Conservation (phyloP, 2,113 vertebrate species). For the Mionectes macconnelli region DNA sequence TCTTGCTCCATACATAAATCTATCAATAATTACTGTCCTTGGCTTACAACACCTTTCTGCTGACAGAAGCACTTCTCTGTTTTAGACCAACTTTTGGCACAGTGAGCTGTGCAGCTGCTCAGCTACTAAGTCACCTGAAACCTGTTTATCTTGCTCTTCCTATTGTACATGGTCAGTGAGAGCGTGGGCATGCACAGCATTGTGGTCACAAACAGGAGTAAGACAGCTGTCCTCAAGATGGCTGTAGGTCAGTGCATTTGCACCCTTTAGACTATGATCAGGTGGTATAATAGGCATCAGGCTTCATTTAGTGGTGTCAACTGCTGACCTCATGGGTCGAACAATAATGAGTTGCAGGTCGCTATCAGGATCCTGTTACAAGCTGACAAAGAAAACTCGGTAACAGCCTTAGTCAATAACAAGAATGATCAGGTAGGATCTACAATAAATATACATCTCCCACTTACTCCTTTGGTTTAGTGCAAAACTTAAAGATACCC, state of each 20-base stretch:
- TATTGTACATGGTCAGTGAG: fast-evolving
- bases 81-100: not conserved
- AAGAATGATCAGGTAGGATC: not conserved
- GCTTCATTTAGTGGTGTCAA: not conserved
- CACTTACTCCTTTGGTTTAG: not conserved
- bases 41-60: not conserved
- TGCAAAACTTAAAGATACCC: not conserved
- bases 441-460: not conserved
- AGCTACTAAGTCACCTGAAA: not conserved
- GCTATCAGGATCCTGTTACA: not conserved
- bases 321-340: not conserved
- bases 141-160: not conserved
- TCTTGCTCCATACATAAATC: not conserved
- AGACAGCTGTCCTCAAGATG: not conserved
- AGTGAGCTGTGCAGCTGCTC: not conserved
- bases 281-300: not conserved
- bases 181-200: fast-evolving
- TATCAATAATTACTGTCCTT: not conserved
- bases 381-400: not conserved
- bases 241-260: not conserved
- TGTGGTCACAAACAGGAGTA: not conserved
- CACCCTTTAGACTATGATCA: not conserved
- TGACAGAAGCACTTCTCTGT: not conserved
- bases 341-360: fast-evolving
- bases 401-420: not conserved